Evolutionary conservation across 2,888 invertebrate species (phyloP), one percentile per base, ranked within the genome.

Genomic region (Rhodophaea formosa): DNA sequence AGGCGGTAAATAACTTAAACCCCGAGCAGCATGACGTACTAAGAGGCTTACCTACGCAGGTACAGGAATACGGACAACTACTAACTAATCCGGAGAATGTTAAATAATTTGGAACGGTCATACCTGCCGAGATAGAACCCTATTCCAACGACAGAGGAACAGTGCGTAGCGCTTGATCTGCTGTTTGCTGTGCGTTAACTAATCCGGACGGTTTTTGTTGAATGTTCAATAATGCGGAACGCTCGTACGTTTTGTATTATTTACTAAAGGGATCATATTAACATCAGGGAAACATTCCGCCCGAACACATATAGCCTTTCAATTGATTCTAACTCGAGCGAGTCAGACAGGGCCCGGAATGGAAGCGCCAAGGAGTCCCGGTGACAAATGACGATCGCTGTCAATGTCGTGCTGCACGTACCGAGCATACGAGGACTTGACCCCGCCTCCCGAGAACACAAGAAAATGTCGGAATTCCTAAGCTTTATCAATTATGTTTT

Each of bases 1-100:
- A 43, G 29, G 56, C 56, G 62, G 59, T 62, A 61, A 62, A 66
- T 60, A 55, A 63, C 60, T 65, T 61, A 54, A 62, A 58, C 58
- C 60, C 57, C 54, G 53, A 53, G 61, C 61, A 61, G 63, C 32
- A 51, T 17, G 49, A 46, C 46, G 46, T 46, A 45, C 39, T 51
- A 51, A 51, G 51, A 51, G 60, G 49, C 58, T 56, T 61, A 57
- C 59, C 57, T 58, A 62, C 51, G 44, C 17, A 32, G 56, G 56
- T 60, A 57, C 15, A 29, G 14, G 23, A 39, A n/a, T n/a, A 39
- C 39, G 14, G n/a, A 47, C 29, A 46, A 16, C 17, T 23, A 46
- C 47, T 30, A 47, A 46, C 23, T n/a, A 46, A 46, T 46, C 46
- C 46, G 46, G 23, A n/a, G 23, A 46, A 46, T 16, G 46, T 46